Base-by-base conservation (phyloP, 1,140 invertebrate genomes). In the Anadara kagoshimensis region DNA sequence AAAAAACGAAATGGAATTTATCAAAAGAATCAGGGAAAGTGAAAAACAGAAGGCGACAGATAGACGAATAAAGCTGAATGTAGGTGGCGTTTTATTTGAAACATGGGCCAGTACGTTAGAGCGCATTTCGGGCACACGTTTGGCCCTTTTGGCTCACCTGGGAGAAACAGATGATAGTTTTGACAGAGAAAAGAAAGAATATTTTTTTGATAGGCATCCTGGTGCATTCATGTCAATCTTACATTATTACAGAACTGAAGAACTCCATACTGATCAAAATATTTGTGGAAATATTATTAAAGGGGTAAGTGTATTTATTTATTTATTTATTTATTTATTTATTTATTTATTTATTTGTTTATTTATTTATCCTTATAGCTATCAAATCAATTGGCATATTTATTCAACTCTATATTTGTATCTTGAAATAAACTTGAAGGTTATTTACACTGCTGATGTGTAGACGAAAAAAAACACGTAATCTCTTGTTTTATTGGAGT, bases 201-300 rank as follows among this genome's bases (percentile, higher is more conserved):
- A 80, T 73, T 88, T 84, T 74, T 88, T 86, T 75, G 86, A 88
- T 72, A 53, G 85, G 54, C 84, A 88, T 71, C 83, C 86, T 8
- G 85, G 83, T 1, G 82, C 84, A 8, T 88, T 88, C 62, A 71
- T 77, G 3, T 76, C 84, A 20, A 83, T 88, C n/a, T 63, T 88
- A 16, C 83, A 87, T 49, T 88, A 83, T 56, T 88, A 87, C 70
- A 68, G 86, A n/a, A 84, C 82, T 2, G 86, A 86, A 20, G 85
- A 87, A 61, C 73, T 87, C 22, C 97, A 99, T 89, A 99, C 97
- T 88, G 98, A 98, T 45, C 98, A 98, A 90, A 97, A 99, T 91
- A 97, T 99, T 91, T 99, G 98, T 89, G 92, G 99, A 68, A 98
- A 97, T 59, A 96, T 96, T 72, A 99, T 99, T 89, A 98, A 99